These are phyloP conservation scores for Cariama cristata DNA, from an alignment of 2,113 vertebrate species.

Conservation along the genomic window DNA sequence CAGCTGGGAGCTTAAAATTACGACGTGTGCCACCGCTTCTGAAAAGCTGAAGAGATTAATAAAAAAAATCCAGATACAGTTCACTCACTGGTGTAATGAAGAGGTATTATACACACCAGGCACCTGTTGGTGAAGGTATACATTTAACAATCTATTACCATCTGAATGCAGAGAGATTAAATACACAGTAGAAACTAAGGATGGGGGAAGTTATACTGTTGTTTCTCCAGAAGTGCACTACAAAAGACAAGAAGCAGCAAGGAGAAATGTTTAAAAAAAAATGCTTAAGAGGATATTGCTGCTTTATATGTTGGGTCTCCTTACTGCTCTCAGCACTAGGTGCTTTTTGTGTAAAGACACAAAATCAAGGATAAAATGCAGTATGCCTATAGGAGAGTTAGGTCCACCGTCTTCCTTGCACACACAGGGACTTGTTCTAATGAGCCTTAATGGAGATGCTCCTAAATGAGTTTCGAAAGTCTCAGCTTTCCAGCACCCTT, in stretches of 20 bases:
- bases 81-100: constrained; percentile 32
- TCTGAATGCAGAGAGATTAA: constrained; percentile 41
- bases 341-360: neutral
- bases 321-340: neutral
- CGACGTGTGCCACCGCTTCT: neutral
- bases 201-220: neutral
- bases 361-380: neutral
- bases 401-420: neutral
- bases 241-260: neutral
- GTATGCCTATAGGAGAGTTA: neutral
- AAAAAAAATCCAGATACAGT: neutral
- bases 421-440: neutral
- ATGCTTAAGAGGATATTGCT: neutral
- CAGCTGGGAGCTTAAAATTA: constrained; percentile 19
- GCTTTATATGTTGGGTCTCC: neutral
- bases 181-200: neutral
- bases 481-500: neutral
- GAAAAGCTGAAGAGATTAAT: constrained; percentile 44
- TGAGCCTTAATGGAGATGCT: neutral
- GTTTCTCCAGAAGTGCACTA: neutral
- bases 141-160: constrained; percentile 7
- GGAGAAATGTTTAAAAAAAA: neutral
- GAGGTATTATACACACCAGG: constrained; percentile 29
- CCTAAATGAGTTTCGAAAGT: neutral
- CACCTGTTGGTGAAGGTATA: constrained; percentile 36